Evolutionary conservation across 2,797 vertebrate genomes (phyloP), one percentile per base, ranked within the genome.

Genomic region (Rhinichthys osculus): DNA sequence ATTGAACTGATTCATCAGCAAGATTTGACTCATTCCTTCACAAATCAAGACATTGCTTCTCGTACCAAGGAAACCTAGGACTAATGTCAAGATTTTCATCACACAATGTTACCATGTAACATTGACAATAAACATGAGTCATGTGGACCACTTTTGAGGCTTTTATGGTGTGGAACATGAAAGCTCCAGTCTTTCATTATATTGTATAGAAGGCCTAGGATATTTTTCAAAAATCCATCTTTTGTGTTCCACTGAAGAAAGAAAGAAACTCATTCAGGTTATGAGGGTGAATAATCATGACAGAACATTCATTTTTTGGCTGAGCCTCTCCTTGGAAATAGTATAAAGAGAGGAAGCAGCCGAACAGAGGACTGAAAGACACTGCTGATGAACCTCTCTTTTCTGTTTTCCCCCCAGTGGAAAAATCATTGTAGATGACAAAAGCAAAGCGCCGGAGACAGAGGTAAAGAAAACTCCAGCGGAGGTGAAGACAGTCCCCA

Each of bases 401-500:
- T 4, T 86, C 87, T 82, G 62, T 40, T 38, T 21, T 76, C 59
- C 40, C n/a, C 35, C 2, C 44, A 95, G 89, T 88, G 97, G 97
- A 93, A 99, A 98, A 92, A 91, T 89, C 82, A 93, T 96, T 10
- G 95, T 95, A 94, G 97, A 98, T 71, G 97, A 95, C 50, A 96
- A 96, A 89, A 91, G 94, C 38, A 96, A 96, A 91, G 89, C 59
- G 70, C 96, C 95, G 86, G 95, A 95, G 82, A 93, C 93, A 57
- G 98, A 97, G 92, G 94, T 92, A 78, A 97, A 97, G 94, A 96
- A 96, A 89, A 93, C 95, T 81, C 93, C 95, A 0, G 92, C 96
- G 9, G 98, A 99, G 93, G 97, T 97, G 94, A 98, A 99, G 96
- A 97, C 95, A 85, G 95, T 98, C 88, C 97, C 98, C 92, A 99